Percentiles rank a stretch among this genome's conserved stretches.
phyloP scores from a whole-genome alignment of 2,888 invertebrate species.

The Germaria angustata region DNA sequence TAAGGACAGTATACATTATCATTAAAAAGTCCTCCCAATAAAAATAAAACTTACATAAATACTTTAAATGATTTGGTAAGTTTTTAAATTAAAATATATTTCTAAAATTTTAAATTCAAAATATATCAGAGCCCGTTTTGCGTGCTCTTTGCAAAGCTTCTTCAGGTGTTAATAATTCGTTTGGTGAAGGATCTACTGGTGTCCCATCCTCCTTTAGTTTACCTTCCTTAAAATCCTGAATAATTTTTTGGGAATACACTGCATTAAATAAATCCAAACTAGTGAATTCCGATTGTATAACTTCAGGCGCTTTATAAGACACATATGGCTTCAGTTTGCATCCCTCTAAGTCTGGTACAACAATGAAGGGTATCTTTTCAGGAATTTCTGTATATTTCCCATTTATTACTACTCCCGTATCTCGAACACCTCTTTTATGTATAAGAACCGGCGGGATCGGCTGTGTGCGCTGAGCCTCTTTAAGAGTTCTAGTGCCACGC shows the following conservation, averaged over 20 bases:
- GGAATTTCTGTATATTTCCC: conserved; percentile 84
- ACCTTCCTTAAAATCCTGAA: conserved; percentile 85
- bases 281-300: conserved; percentile 90
- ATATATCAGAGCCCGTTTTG: conserved; percentile 91
- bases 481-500: conserved; percentile 86
- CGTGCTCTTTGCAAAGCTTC: conserved; percentile 86
- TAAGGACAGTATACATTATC: too few species aligned
- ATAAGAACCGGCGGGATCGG: conserved; percentile 84
- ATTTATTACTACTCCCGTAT: conserved; percentile 82
- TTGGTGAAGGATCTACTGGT: conserved; percentile 85
- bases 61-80: neutral
- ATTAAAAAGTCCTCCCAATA: neutral
- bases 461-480: conserved; percentile 80
- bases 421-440: conserved; percentile 86
- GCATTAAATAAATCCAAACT: conserved; percentile 90
- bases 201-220: conserved; percentile 86
- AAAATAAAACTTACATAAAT: conserved; percentile 12
- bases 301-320: conserved; percentile 89
- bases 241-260: conserved; percentile 89
- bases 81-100: conserved; percentile 65
- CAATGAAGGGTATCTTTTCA: conserved; percentile 94
- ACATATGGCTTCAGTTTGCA: conserved; percentile 96
- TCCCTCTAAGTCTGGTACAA: conserved; percentile 92
- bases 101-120: conserved; percentile 76
- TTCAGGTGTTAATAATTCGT: conserved; percentile 86